Base-by-base conservation (phyloP, 2,797 vertebrate genomes). In the Sebastes ruberrimus region DNA sequence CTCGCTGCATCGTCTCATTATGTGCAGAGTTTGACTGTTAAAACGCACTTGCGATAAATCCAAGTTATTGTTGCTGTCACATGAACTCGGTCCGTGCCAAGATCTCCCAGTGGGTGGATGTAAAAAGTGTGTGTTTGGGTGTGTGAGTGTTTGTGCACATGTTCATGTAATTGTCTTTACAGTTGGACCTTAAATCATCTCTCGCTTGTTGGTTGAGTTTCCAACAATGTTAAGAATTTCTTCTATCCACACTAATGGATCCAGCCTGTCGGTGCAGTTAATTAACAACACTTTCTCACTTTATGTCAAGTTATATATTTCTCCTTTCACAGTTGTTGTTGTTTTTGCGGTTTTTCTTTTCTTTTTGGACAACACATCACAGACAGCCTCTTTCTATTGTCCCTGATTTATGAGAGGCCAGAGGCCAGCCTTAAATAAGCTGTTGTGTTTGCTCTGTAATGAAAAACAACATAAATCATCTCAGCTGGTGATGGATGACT, bases 11-110 rank as follows among this genome's bases (percentile, higher is more conserved):
- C 63, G 25, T 83, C 65, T 75, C 70, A 69, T 80, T 64, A 69
- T 63, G 68, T 73, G 68, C 27, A 20, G 49, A 78, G 49, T 72
- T 60, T 67, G 46, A 75, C 64, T 64, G 61, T 74, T 75, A 52
- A 74, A 86, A 85, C 8, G 18, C 33, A 65, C 38, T 71, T 23
- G 4, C n/a, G 76, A n/a, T 91, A 82, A 90, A 87, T 71, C 11
- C 64, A 65, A 86, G 22, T 88, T 88, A 83, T 60, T 57, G 59
- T 64, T 67, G 46, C 71, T 74, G 75, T 90, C 82, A 38, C 18
- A n/a, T 22, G 20, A 53, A 25, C n/a, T 6, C 5, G 5, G 30
- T 28, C 64, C 59, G 64, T 62, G 71, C 71, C 62, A 75, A 86
- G 71, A 65, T 73, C 73, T 74, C 65, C 53, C 49, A 38, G 27